Percentiles rank a stretch among this genome's conserved stretches.
phyloP scores from a whole-genome alignment of 2,113 vertebrate species.

The Pristiophorus japonicus region DNA sequence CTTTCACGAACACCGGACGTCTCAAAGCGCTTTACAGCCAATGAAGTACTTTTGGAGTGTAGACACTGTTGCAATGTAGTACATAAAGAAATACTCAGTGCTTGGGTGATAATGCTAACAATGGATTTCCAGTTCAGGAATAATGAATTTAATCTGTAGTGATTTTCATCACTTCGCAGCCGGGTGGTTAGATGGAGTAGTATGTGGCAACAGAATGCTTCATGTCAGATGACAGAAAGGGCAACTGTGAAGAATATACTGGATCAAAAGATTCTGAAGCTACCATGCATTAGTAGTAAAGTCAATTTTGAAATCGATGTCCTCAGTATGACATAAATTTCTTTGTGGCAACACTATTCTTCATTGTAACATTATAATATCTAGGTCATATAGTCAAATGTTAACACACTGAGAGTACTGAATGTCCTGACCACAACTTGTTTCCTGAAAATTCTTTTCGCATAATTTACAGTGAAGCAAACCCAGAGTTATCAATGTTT shows the following conservation, averaged over 20 bases:
- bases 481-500: not conserved
- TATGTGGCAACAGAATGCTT: not conserved
- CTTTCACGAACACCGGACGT: too few relatives aligned
- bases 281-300: not conserved
- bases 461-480: not conserved
- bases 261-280: not conserved
- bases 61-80: too few relatives aligned
- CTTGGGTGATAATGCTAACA: not conserved
- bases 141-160: not conserved
- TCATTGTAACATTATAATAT: not conserved
- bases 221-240: not conserved
- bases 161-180: not conserved
- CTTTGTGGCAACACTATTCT: not conserved
- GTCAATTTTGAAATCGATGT: not conserved
- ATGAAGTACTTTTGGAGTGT: too few relatives aligned
- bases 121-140: not conserved
- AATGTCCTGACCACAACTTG: not conserved
- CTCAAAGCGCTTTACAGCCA: too few relatives aligned
- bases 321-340: not conserved
- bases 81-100: not conserved
- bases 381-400: not conserved
- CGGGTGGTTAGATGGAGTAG: not conserved
- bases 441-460: not conserved
- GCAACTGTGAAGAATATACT: not conserved
- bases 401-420: not conserved